These are phyloP conservation scores for Gymnogyps californianus DNA, from an alignment of 2,113 vertebrate genomes.

Conservation along the genomic window DNA sequence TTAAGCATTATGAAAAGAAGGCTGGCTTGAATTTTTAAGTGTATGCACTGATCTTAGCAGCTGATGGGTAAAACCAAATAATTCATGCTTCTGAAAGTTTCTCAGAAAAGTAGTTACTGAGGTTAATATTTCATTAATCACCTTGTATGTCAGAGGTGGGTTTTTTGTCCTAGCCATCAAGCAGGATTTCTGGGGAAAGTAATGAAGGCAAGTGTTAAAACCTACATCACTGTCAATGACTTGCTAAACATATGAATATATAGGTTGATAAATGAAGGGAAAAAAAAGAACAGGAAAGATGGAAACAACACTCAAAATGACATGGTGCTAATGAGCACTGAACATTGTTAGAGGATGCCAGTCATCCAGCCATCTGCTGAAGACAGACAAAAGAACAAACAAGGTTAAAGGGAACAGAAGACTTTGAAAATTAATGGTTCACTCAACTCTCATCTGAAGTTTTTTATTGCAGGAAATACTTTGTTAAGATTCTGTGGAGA, in stretches of 20 bases:
- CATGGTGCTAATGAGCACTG: conserved; percentile 63
- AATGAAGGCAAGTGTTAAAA: conserved; percentile 22
- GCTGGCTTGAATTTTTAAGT: conserved; percentile 2
- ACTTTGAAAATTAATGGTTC: conserved; percentile 16
- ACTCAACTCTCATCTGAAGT: neutral
- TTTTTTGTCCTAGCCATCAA: neutral
- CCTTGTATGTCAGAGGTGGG: neutral
- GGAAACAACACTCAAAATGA: conserved; percentile 53
- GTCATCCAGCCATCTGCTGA: conserved; percentile 60
- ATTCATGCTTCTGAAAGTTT: neutral
- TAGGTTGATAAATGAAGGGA: conserved; percentile 38
- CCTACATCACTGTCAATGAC: conserved; percentile 15
- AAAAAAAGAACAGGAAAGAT: conserved; percentile 27
- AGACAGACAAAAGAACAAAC: conserved; percentile 47
- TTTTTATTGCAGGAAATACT: neutral
- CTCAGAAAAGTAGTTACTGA: conserved; percentile 19
- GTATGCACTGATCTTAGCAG: neutral
- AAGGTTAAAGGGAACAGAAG: conserved; percentile 53
- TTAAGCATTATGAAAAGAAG: neutral
- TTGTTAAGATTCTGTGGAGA: neutral
- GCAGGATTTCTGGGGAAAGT: conserved; percentile 34
- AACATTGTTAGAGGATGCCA: conserved; percentile 35
- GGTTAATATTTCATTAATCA: conserved; percentile 60
- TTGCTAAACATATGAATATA: conserved; percentile 32
- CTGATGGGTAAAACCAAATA: conserved; percentile 22